Evolutionary conservation across 2,888 invertebrate genomes (phyloP).

Genomic region (Lapara coniferarum): DNA sequence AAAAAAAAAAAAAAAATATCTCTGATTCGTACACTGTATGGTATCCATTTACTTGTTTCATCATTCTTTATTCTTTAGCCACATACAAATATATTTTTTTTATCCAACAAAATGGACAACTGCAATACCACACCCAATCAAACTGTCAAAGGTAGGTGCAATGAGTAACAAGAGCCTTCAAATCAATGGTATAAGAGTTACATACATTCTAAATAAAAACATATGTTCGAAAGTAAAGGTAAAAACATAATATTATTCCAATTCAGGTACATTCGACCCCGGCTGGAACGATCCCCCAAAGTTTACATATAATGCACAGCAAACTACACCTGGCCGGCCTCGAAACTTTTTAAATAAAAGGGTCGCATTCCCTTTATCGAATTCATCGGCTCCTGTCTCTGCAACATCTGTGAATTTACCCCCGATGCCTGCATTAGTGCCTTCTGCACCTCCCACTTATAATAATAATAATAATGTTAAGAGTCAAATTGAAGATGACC

Average conservation of each 20-base stretch:
- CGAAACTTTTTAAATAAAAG: slow-evolving; percentile 80
- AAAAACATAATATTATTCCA: not conserved
- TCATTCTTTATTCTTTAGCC: not conserved
- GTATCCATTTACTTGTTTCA: not conserved
- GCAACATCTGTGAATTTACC: slow-evolving; percentile 54
- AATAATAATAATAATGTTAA: slow-evolving; percentile 33
- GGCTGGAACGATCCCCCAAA: slow-evolving; percentile 85
- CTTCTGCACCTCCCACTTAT: slow-evolving; percentile 42
- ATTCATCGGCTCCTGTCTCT: slow-evolving; percentile 43
- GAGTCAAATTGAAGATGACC: slow-evolving; percentile 38
- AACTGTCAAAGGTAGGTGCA: slow-evolving; percentile 48
- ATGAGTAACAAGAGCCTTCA: not conserved
- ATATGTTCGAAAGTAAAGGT: not conserved
- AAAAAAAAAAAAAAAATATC: no score
- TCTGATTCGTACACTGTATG: not conserved
- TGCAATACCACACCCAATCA: slow-evolving; percentile 49
- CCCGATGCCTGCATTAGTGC: slow-evolving; percentile 50
- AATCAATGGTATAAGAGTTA: no score
- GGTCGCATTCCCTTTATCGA: slow-evolving; percentile 78
- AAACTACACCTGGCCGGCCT: slow-evolving; percentile 67
- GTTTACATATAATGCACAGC: slow-evolving; percentile 72
- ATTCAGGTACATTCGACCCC: slow-evolving; percentile 75
- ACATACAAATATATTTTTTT: not conserved
- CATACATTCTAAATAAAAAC: not conserved
- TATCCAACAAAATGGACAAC: slow-evolving; percentile 47